These are phyloP conservation scores for Sebastes oblongus DNA, from an alignment of 2,797 vertebrate species.

Conservation along the genomic window DNA sequence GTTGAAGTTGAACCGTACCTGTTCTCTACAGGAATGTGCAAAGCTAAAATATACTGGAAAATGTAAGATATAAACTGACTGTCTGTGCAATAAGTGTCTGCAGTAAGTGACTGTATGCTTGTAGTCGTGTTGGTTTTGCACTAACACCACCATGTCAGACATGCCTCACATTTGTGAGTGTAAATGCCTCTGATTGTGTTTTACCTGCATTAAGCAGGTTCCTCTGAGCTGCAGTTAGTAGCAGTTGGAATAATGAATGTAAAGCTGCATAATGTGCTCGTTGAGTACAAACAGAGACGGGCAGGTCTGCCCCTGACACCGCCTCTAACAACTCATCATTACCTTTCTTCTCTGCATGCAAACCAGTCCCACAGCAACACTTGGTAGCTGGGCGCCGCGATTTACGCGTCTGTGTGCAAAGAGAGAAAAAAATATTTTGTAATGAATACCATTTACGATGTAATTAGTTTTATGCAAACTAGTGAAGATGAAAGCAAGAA, in stretches of 20 bases:
- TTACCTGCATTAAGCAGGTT: constrained; percentile 31
- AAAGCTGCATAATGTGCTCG: constrained; percentile 18
- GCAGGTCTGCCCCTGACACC: constrained; percentile 55
- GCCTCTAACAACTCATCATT: constrained; percentile 67
- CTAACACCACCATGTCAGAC: not conserved
- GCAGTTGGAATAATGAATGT: constrained; percentile 46
- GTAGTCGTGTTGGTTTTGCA: not conserved
- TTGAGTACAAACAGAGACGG: constrained; percentile 45
- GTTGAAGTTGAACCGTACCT: not conserved
- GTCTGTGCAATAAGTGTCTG: not conserved
- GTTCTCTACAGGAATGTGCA: not conserved
- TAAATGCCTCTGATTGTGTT: not conserved
- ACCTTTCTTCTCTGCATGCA: constrained; percentile 70
- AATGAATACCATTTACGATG: constrained; percentile 98
- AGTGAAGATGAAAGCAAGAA: constrained; percentile 97
- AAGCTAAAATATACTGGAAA: not conserved
- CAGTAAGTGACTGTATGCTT: not conserved
- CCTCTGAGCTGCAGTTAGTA: constrained; percentile 25
- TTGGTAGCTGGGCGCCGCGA: constrained; percentile 30
- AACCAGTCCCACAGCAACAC: constrained; percentile 69
- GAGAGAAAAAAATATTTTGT: constrained; percentile 86
- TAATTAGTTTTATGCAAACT: constrained; percentile 99
- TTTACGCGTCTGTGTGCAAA: constrained; percentile 38
- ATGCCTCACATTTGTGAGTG: not conserved
- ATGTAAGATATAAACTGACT: no score